Evolutionary conservation across 2,113 vertebrate genomes (phyloP), one percentile per base, ranked within the genome.

Genomic region (Mastomys natalensis): DNA sequence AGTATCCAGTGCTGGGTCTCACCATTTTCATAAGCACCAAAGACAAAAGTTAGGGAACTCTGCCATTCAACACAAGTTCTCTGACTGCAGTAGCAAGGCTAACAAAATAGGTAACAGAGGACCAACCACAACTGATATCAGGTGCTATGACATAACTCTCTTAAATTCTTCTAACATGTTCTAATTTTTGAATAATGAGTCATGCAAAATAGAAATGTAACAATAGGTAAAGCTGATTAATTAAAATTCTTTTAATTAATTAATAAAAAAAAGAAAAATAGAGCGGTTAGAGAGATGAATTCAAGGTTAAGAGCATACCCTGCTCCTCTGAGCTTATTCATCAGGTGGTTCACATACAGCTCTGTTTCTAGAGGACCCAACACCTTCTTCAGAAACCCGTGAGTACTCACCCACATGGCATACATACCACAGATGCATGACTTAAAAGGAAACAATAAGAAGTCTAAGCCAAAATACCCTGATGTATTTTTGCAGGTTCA

Each of bases 401-500:
- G 40, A 64, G 81, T 3, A 43, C 58, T 15, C 7, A 45, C n/a
- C 55, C 37, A 40, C 55, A 85, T 24, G 24, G 22, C 58, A 85
- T 19, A 43, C n/a, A 62, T 43, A 17, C 51, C 51, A 51, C 13
- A 29, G 81, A 85, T 31, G 12, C 7, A 45, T 24, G 40, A 40
- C 80, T 40, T 64, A 62, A 62, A 85, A 43, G 29, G 24, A 85
- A 62, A 19, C 22, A 43, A 9, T 31, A 60, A 17, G 19, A 85
- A 45, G n/a, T 31, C 81, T 85, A 95, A 95, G 60, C 29, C 84
- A 78, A 91, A 87, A 53, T 53, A 92, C 37, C 45, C 72, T 62
- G 22, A 89, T n/a, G 8, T 40, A 66, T 58, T 93, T 90, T 24
- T 74, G 12, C 5, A 91, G 45, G 45, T 66, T 74, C 88, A 78